These are phyloP conservation scores for Didymodactylos carnosus DNA, from an alignment of 2,888 invertebrate genomes.

Conservation along the genomic window DNA sequence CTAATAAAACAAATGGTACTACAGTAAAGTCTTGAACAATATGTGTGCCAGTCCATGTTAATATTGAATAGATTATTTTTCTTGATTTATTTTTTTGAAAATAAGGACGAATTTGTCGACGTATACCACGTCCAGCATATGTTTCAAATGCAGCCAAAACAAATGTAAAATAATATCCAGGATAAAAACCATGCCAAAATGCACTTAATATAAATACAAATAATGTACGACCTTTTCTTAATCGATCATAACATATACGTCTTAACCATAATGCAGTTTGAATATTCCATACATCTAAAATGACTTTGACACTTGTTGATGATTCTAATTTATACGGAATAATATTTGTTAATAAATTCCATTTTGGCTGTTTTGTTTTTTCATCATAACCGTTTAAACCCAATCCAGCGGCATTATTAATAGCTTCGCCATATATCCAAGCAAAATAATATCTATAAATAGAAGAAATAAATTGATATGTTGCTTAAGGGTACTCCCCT, in stretches of 20 bases:
- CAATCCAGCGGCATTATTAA: conserved; percentile 15
- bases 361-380: conserved; percentile 50
- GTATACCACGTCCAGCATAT: conserved; percentile 15
- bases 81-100: neutral
- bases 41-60: conserved; percentile 1
- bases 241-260: conserved; percentile 17
- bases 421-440: conserved; percentile 10
- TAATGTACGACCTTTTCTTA: conserved; percentile 12
- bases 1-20: conserved; percentile 7
- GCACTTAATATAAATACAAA: conserved; percentile 17
- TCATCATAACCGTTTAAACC: conserved; percentile 15
- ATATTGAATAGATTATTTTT: conserved; percentile 3
- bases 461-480: too few species aligned
- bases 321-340: conserved; percentile 52
- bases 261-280: conserved; percentile 18
- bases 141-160: conserved; percentile 18
- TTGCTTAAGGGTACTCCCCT: too few species aligned
- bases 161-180: conserved; percentile 19
- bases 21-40: conserved; percentile 2
- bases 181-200: conserved; percentile 20
- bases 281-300: neutral
- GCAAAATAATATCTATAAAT: conserved; percentile 15
- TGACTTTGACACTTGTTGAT: neutral
- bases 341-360: conserved; percentile 82
- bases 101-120: conserved; percentile 8